A percentile compares a stretch with the other conserved stretches of the same genome.
phyloP scores from a whole-genome alignment of 2,888 invertebrate species.

The Zeuzera pyrina region DNA sequence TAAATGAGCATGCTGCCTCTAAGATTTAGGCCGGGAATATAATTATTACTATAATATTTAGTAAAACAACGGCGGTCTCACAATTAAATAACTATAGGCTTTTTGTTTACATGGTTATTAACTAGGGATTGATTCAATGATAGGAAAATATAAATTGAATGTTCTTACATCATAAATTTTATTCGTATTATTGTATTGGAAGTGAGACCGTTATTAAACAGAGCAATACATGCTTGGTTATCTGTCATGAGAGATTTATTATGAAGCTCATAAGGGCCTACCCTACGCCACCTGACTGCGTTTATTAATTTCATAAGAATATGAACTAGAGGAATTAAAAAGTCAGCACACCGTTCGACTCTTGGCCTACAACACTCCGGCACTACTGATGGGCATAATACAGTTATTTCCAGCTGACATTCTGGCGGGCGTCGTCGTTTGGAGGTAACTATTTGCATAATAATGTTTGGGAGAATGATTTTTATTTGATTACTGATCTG shows the following conservation, averaged over 20 bases:
- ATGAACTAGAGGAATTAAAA: conserved; percentile 27
- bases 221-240: conserved; percentile 68
- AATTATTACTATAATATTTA: too few species aligned
- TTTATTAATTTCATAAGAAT: conserved; percentile 9
- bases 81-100: background rate
- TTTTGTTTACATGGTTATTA: background rate
- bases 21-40: conserved; percentile 18
- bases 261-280: conserved; percentile 43
- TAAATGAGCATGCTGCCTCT: conserved; percentile 68
- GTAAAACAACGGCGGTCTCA: background rate
- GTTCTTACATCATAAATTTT: background rate
- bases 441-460: conserved; percentile 49
- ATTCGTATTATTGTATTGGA: background rate
- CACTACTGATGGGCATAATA: conserved; percentile 68
- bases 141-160: conserved; percentile 1
- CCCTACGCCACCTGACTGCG: conserved; percentile 69
- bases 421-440: conserved; percentile 16
- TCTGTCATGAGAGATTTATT: conserved; percentile 67
- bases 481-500: too few species aligned
- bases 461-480: background rate
- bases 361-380: conserved; percentile 70
- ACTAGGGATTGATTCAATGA: background rate
- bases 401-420: conserved; percentile 63
- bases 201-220: too few species aligned
- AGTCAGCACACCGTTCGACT: conserved; percentile 60